These are phyloP conservation scores for Zaprionus obscuricornis DNA, from an alignment of 2,888 invertebrate genomes.

Conservation along the genomic window DNA sequence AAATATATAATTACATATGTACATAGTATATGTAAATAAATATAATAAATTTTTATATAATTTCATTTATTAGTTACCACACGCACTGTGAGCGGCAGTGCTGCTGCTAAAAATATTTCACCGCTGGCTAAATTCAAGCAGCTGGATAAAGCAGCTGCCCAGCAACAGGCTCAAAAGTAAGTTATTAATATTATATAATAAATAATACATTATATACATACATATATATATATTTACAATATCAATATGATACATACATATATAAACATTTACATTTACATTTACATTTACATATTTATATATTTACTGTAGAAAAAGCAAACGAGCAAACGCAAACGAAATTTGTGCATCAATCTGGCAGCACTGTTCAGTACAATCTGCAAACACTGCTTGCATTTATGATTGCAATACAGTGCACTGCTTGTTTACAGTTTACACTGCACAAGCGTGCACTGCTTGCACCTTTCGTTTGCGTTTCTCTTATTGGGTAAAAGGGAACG, in stretches of 20 bases:
- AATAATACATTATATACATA: slow-evolving; percentile 72
- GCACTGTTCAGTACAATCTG: too few species aligned
- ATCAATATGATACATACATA: slow-evolving; percentile 6
- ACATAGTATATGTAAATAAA: not conserved
- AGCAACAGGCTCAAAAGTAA: slow-evolving; percentile 91
- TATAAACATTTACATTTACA: slow-evolving; percentile 11
- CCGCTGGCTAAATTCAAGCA: slow-evolving; percentile 96
- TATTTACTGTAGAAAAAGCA: not conserved
- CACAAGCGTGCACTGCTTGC: too few species aligned
- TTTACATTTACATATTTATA: slow-evolving; percentile 1
- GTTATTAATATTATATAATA: slow-evolving; percentile 82
- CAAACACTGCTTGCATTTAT: too few species aligned
- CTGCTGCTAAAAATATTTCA: slow-evolving; percentile 88
- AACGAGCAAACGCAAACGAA: not conserved
- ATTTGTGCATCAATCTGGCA: too few species aligned
- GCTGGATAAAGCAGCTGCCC: slow-evolving; percentile 93
- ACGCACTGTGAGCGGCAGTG: slow-evolving; percentile 85
- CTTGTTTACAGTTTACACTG: too few species aligned
- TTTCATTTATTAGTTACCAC: slow-evolving; percentile 73
- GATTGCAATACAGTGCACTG: too few species aligned
- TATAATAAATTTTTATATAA: not conserved
- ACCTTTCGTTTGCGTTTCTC: slow-evolving; percentile 32
- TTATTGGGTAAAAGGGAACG: too few species aligned
- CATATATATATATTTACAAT: slow-evolving; percentile 12
- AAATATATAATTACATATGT: slow-evolving; percentile 2